These are phyloP conservation scores for Pseudocheirus occidentalis DNA, from an alignment of 2,797 vertebrate genomes.

Conservation along the genomic window DNA sequence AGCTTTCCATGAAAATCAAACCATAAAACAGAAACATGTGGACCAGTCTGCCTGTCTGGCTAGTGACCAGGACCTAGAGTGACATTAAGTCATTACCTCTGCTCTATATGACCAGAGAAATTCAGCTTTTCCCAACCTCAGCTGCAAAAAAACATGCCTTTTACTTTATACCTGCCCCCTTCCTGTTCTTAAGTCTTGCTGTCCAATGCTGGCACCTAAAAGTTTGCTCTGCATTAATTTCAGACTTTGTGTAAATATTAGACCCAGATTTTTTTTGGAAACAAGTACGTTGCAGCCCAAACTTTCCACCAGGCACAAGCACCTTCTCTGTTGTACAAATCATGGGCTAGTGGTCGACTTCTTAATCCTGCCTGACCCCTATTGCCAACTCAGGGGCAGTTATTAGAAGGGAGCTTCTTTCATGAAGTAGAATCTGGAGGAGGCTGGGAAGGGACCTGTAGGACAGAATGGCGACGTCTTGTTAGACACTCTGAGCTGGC, in stretches of 20 bases:
- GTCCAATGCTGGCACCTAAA: conserved; percentile 79
- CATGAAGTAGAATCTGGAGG: conserved; percentile 5
- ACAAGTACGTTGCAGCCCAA: conserved; percentile 75
- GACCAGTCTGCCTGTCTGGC: neutral
- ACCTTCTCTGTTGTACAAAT: conserved; percentile 77
- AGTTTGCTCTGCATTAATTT: conserved; percentile 87
- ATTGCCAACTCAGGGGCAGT: conserved; percentile 26
- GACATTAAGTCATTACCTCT: neutral
- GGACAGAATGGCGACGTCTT: neutral
- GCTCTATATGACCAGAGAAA: neutral
- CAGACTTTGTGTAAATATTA: conserved; percentile 86
- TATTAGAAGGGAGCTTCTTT: conserved; percentile 15
- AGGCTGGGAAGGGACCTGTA: conserved; percentile 30
- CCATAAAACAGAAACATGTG: neutral
- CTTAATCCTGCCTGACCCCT: neutral
- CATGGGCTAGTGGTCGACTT: conserved; percentile 69
- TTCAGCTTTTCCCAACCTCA: neutral
- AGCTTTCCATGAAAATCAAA: conserved; percentile 7
- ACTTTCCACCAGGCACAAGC: conserved; percentile 70
- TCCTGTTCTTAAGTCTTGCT: conserved; percentile 76
- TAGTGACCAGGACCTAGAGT: neutral
- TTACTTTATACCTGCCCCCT: conserved; percentile 54
- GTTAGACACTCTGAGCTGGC: neutral
- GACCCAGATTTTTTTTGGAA: conserved; percentile 78
- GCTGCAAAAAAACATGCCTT: conserved; percentile 11